These are phyloP conservation scores for Abramis brama DNA, from an alignment of 2,113 vertebrate species.

Conservation along the genomic window DNA sequence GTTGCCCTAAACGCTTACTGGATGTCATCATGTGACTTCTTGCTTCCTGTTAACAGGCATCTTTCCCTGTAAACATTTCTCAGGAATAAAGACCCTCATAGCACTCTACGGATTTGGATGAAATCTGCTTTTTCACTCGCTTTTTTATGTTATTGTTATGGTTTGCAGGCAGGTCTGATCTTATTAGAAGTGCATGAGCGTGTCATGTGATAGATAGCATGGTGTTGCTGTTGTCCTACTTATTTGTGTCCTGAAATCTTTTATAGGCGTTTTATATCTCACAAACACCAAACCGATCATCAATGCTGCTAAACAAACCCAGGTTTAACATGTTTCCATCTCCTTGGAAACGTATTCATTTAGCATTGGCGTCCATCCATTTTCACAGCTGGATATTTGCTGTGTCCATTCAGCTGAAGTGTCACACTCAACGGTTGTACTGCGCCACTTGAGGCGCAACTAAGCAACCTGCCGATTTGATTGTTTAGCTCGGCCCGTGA, in stretches of 20 bases:
- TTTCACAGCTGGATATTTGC: conserved; percentile 72
- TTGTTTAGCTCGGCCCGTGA: conserved; percentile 7
- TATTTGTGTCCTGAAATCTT: conserved; percentile 5
- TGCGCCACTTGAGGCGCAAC: conserved; percentile 35
- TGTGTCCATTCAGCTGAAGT: conserved; percentile 58
- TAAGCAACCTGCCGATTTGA: conserved; percentile 41
- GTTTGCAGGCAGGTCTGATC: background rate
- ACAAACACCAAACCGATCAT: background rate
- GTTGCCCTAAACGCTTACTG: conserved; percentile 56
- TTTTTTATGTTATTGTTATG: conserved; percentile 19
- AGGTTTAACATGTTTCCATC: conserved; percentile 23
- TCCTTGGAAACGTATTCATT: conserved; percentile 55
- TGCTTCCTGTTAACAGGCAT: conserved; percentile 20
- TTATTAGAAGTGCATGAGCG: background rate
- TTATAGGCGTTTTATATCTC: background rate
- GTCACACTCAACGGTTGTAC: conserved; percentile 53
- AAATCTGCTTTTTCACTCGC: conserved; percentile 30
- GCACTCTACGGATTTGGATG: conserved; percentile 38
- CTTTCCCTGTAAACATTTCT: conserved; percentile 21
- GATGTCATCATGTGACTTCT: conserved; percentile 1
- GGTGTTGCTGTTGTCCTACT: conserved; percentile 15
- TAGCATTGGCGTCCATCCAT: conserved; percentile 66
- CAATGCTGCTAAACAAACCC: conserved; percentile 5
- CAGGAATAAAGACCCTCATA: background rate
- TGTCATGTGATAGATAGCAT: conserved; percentile 13